Conservation (phyloP, 1,140 invertebrate species). For the Drosophila erecta region DNA sequence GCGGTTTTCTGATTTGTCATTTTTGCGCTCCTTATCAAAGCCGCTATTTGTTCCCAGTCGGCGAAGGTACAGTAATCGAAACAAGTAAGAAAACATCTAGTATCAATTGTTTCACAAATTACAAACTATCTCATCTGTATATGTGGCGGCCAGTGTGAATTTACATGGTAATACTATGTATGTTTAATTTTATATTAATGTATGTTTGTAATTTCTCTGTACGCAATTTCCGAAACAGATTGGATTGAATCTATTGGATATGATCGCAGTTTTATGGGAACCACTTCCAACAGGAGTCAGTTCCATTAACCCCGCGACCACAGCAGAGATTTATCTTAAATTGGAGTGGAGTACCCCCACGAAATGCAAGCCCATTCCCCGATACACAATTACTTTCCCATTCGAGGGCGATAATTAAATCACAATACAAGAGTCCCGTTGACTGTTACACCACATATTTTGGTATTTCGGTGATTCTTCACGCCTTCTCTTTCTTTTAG, state of each 20-base stretch:
- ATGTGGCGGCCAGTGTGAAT: too few relatives aligned
- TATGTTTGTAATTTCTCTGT: too few relatives aligned
- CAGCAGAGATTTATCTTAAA: conserved; percentile 44
- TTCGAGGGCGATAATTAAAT: conserved; percentile 55
- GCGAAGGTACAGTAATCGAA: conserved; percentile 22
- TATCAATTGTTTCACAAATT: neutral
- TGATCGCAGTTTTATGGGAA: conserved; percentile 7
- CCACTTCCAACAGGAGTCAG: conserved; percentile 10
- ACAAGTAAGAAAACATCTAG: neutral
- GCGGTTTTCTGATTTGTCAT: conserved; percentile 37
- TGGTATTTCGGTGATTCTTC: conserved; percentile 52
- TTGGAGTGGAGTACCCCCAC: conserved; percentile 28
- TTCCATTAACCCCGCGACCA: conserved; percentile 44
- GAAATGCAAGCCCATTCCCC: neutral
- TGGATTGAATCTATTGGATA: neutral
- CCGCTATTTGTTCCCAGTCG: conserved; percentile 27
- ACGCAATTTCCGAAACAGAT: too few relatives aligned
- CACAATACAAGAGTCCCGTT: conserved; percentile 53
- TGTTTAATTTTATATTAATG: neutral
- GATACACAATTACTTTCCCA: conserved; percentile 40
- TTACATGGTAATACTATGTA: neutral
- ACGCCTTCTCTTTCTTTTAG: conserved; percentile 25
- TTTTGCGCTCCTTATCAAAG: conserved; percentile 42
- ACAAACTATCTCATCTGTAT: too few relatives aligned
- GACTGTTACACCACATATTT: conserved; percentile 51